These are phyloP conservation scores for Tetrax tetrax DNA, from an alignment of 2,113 vertebrate species.

Conservation along the genomic window DNA sequence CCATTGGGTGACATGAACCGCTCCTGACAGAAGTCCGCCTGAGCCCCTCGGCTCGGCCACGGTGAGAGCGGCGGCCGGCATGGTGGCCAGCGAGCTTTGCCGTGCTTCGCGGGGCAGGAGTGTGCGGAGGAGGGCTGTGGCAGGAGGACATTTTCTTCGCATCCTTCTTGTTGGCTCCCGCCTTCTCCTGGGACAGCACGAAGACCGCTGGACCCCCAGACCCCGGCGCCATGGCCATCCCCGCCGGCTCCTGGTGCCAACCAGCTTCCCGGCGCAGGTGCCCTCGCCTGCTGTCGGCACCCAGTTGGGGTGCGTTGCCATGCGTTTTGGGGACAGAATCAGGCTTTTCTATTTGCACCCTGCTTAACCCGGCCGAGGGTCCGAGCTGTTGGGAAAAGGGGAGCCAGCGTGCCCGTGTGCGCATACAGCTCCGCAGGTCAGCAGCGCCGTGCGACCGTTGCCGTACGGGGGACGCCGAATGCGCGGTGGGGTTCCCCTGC, in stretches of 20 bases:
- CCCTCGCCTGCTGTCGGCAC: neutral
- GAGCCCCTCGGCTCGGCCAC: neutral
- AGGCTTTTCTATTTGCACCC: neutral
- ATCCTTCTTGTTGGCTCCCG: neutral
- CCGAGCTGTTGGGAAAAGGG: neutral
- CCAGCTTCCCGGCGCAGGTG: too few relatives aligned
- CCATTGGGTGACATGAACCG: rapidly evolving
- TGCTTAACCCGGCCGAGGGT: rapidly evolving
- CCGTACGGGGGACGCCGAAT: rapidly evolving
- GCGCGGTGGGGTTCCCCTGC: rapidly evolving
- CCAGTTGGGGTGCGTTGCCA: rapidly evolving
- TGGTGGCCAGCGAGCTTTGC: neutral
- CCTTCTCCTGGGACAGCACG: neutral
- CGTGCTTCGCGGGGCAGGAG: rapidly evolving
- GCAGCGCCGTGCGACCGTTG: rapidly evolving
- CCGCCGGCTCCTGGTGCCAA: rapidly evolving
- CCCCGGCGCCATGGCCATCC: rapidly evolving
- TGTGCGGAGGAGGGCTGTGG: neutral
- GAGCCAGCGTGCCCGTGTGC: rapidly evolving
- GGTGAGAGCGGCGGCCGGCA: neutral
- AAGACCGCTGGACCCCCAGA: neutral
- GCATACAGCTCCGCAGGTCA: rapidly evolving
- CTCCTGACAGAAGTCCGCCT: rapidly evolving
- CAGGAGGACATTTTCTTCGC: rapidly evolving
- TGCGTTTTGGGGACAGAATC: neutral